Percentiles rank a stretch among this genome's conserved stretches.
Evolutionary conservation across 2,888 invertebrate genomes (phyloP).

Genomic region (Mythimna albipuncta): DNA sequence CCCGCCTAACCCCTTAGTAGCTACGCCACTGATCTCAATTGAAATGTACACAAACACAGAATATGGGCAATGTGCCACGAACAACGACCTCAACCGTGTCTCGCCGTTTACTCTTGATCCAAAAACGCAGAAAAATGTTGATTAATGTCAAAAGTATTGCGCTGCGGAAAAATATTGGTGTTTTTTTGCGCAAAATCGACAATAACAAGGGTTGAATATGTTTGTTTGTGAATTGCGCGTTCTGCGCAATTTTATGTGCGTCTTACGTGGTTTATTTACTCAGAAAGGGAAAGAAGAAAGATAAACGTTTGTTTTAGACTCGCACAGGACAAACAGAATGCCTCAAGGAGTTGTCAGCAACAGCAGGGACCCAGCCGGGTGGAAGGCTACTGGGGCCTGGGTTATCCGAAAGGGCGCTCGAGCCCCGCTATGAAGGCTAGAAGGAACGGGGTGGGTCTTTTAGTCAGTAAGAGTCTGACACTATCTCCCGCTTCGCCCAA

Average conservation of each 20-base stretch:
- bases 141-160: constrained; percentile 21
- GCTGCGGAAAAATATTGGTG: constrained; percentile 26
- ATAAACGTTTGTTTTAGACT: too few species aligned
- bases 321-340: too few species aligned
- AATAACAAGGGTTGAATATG: constrained; percentile 29
- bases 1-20: too few species aligned
- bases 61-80: constrained; percentile 54
- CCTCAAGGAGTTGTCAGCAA: too few species aligned
- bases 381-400: too few species aligned
- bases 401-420: too few species aligned
- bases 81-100: constrained; percentile 29
- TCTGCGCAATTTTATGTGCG: not conserved
- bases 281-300: not conserved
- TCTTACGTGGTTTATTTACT: not conserved
- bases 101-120: constrained; percentile 8
- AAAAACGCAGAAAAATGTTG: constrained; percentile 44
- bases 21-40: not conserved
- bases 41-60: constrained; percentile 27
- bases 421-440: too few species aligned
- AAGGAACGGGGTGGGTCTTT: too few species aligned
- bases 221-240: constrained; percentile 23
- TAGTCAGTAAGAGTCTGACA: too few species aligned
- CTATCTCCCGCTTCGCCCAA: too few species aligned
- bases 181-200: not conserved
- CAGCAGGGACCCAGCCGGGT: too few species aligned